Base-by-base conservation (phyloP, 2,797 vertebrate species). In the Sebastes matsubarae region DNA sequence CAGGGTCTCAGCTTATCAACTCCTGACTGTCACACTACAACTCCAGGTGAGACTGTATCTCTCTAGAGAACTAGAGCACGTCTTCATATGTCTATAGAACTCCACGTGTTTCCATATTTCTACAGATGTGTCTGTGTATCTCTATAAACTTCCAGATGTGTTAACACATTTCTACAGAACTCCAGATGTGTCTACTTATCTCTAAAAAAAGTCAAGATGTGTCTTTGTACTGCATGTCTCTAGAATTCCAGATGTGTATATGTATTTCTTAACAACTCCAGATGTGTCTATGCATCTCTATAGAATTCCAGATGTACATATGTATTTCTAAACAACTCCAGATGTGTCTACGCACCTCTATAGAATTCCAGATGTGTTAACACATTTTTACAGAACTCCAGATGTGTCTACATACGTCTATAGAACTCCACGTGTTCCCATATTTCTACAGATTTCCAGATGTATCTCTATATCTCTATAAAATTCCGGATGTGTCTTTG, bases 1-100 rank as follows among this genome's bases (percentile, higher is more conserved):
- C 68, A 60, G 77, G 79, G 70, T 73, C 80, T 73, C 42, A 27
- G 65, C 61, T 64, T 80, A 90, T 86, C 75, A 82, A 66, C 64
- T 63, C 38, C 54, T 50, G 66, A 68, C 77, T 76, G 66, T 79
- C 85, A 85, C 61, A 34, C 12, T 42, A 8, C 70, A 65, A 22
- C 55, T 46, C 10, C 29, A 24, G 32, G 54, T 34, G 38, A 63
- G 58, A 67, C 34, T 68, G 14, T 14, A 6, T 36, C 20, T 72
- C 58, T 30, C 42, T 18, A 6, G 16, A 30, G 29, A 77, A 50
- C 61, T 73, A 18, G 18, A 14, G 52, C 4, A 20, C 14, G 27
- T 22, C 5, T 38, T 58, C 3, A 13, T 27, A 29, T 50, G 7
- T 68, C 42, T 52, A 14, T 8, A 30, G 4, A 25, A 34, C 42